These are phyloP conservation scores for Platycheirus albimanus DNA, from an alignment of 2,888 invertebrate species.

Conservation along the genomic window DNA sequence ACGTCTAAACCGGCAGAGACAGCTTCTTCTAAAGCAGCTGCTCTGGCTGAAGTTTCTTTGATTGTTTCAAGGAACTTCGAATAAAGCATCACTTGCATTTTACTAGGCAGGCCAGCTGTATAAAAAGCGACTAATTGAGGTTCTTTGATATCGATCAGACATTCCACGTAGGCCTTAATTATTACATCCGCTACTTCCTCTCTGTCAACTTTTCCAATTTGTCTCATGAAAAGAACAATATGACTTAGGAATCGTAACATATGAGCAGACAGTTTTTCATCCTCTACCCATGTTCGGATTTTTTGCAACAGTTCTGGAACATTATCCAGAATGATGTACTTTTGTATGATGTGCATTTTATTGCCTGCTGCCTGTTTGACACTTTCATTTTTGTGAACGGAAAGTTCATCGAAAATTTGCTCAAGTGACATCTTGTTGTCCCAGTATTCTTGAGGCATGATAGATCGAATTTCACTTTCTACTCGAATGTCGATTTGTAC, in stretches of 20 bases:
- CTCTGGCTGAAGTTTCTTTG: conserved; percentile 85
- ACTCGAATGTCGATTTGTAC: conserved; percentile 92
- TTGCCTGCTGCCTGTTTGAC: conserved; percentile 84
- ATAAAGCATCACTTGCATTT: conserved; percentile 86
- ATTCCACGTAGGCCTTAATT: conserved; percentile 88
- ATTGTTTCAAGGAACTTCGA: conserved; percentile 88
- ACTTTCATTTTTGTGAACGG: conserved; percentile 85
- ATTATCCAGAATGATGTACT: conserved; percentile 92
- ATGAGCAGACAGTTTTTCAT: conserved; percentile 83
- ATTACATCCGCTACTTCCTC: conserved; percentile 90
- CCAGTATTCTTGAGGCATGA: conserved; percentile 88
- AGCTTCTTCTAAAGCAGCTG: conserved; percentile 88
- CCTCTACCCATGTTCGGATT: conserved; percentile 87
- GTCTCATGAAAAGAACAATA: conserved; percentile 91
- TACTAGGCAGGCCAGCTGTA: conserved; percentile 89
- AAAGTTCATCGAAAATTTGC: conserved; percentile 87
- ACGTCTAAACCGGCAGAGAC: conserved; percentile 90
- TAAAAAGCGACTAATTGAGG: conserved; percentile 93
- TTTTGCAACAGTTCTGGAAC: conserved; percentile 88
- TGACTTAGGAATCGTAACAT: conserved; percentile 90
- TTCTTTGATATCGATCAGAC: conserved; percentile 89
- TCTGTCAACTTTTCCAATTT: conserved; percentile 88
- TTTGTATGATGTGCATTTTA: conserved; percentile 91
- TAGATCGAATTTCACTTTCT: conserved; percentile 89
- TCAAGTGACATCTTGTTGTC: conserved; percentile 87